A percentile compares a stretch with the other conserved stretches of the same genome.
Conservation (phyloP, 53 echinoderm and acorn worm species). For the Echinometra lucunter region DNA sequence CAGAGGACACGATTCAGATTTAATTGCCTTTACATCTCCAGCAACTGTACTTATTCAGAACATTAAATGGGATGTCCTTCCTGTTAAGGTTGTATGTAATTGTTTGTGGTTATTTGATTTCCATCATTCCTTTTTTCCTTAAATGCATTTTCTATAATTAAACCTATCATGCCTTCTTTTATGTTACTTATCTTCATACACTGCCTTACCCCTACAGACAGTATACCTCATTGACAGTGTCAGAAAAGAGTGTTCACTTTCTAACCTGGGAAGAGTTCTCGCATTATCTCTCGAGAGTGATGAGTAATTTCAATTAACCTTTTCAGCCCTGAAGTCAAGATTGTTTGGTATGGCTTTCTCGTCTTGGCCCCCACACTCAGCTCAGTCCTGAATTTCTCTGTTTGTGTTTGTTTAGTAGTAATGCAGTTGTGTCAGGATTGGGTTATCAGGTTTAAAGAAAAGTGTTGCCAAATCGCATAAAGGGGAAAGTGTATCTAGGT, state of each 20-base stretch:
- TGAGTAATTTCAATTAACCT: slow-evolving; percentile 53
- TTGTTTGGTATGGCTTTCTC: slow-evolving; percentile 19
- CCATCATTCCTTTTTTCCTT: too few relatives aligned
- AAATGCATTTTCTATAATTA: too few relatives aligned
- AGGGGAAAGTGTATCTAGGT: slow-evolving; percentile 14
- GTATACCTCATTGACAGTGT: not conserved
- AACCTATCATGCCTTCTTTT: too few relatives aligned
- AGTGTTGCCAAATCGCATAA: slow-evolving; percentile 34
- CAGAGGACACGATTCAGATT: too few relatives aligned
- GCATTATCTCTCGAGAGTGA: not conserved
- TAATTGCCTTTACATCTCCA: too few relatives aligned
- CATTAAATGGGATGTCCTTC: too few relatives aligned
- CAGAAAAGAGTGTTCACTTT: not conserved
- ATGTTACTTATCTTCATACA: not conserved
- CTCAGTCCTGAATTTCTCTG: not conserved
- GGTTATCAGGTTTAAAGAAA: not conserved
- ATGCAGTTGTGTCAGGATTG: not conserved
- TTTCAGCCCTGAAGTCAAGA: slow-evolving; percentile 42
- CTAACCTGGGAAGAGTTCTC: not conserved
- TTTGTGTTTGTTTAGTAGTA: slow-evolving; percentile 28
- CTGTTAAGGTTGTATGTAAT: too few relatives aligned
- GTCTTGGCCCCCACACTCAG: not conserved
- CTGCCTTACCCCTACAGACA: not conserved
- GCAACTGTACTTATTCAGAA: too few relatives aligned
- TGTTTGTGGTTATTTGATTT: too few relatives aligned